Evolutionary conservation across 2,797 vertebrate species (phyloP), one percentile per base, ranked within the genome.

Genomic region (Momotus momota): DNA sequence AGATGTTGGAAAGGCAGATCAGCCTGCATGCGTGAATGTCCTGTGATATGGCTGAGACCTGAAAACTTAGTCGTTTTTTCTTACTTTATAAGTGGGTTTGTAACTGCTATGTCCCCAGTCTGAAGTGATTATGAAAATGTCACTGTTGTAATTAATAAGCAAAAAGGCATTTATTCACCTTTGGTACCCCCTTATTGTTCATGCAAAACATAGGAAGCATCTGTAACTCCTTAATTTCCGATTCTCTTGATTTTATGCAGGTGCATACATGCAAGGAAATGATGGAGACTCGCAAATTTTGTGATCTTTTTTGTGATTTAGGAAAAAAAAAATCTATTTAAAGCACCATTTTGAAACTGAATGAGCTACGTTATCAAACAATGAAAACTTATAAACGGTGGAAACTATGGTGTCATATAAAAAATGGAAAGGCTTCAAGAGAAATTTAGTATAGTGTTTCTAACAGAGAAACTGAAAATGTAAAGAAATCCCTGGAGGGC

Each of bases 91-190:
- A 45, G 14, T 22, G 43, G 11, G 5, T 80, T 79, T 85, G n/a
- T 66, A 55, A 77, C 16, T 66, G 18, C 21, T 83, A 25, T 1
- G 1, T 29, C 90, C 57, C 55, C 83, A 83, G 23, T 46, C 51
- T 83, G 69, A 78, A 83, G n/a, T 62, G 22, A 57, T 79, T 85
- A 73, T 89, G 25, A 77, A 94, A 95, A 89, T 62, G 64, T 62
- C 55, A 69, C 18, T 2, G 0, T 19, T 81, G 58, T 38, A 66
- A 46, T 67, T 61, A 35, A 6, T 22, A 86, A 55, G 31, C 26
- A 70, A 77, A 92, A 75, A 27, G 1, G 2, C 10, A 25, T 70
- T 69, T 89, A 80, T 77, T 85, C 54, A 31, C 21, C 45, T 80
- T 77, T 10, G 4, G 2, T 66, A 43, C 65, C 18, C 2, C 3